phyloP scores from a whole-genome alignment of 1,140 invertebrate species.

The Paralvinella palmiformis region DNA sequence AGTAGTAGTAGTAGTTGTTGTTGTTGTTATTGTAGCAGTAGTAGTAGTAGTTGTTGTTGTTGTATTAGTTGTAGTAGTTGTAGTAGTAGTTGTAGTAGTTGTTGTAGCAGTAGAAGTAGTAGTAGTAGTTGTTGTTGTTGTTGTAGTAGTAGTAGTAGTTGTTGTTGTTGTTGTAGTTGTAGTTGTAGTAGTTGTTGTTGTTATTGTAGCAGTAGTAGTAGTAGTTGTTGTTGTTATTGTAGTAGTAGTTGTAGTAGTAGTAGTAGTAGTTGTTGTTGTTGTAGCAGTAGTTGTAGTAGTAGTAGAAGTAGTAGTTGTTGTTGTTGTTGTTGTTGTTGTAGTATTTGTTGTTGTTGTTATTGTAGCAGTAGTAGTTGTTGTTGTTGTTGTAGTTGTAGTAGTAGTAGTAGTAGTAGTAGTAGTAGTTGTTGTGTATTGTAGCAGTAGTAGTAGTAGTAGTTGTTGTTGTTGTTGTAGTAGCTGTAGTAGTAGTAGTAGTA shows the following conservation, averaged over 20 bases:
- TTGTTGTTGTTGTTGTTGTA: not conserved
- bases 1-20: not conserved
- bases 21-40: not conserved
- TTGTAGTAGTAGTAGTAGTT: not conserved
- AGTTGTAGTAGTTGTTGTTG: not conserved
- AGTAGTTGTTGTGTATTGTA: not conserved
- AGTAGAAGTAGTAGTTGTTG: not conserved
- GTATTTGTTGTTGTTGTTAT: not conserved
- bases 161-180: not conserved
- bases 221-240: not conserved
- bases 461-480: not conserved
- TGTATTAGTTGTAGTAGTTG: not conserved
- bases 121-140: not conserved
- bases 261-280: not conserved
- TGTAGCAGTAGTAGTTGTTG: not conserved
- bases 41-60: not conserved
- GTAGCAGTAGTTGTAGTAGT: slow-evolving; percentile 1
- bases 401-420: too few relatives aligned
- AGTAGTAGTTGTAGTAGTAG: not conserved
- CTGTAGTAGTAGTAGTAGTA: not conserved
- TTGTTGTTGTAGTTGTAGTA: not conserved
- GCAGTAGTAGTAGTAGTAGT: not conserved
- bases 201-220: not conserved
- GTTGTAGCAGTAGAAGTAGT: too few relatives aligned
- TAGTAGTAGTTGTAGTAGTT: not conserved